Evolutionary conservation across 1,140 invertebrate genomes (phyloP).

Genomic region (Caenorhabditis brenneri): DNA sequence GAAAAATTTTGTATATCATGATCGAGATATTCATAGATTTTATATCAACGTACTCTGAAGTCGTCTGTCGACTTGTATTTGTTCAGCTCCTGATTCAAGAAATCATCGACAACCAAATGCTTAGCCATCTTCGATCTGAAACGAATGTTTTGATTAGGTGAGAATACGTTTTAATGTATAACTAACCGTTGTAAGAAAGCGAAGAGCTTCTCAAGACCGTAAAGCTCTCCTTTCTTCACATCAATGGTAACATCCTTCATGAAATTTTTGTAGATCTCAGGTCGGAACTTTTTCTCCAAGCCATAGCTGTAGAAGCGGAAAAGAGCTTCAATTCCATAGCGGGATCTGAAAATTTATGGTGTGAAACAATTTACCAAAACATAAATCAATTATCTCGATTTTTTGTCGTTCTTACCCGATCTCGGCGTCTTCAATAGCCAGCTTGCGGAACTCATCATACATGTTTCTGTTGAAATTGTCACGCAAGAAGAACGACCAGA

Average conservation of each 20-base stretch:
- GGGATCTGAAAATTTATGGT: conserved; percentile 71
- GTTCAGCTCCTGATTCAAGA: conserved; percentile 81
- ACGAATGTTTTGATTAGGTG: neutral
- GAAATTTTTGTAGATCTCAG: conserved; percentile 91
- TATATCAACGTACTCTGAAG: conserved; percentile 74
- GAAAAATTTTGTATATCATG: neutral
- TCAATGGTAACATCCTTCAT: conserved; percentile 90
- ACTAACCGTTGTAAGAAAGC: conserved; percentile 84
- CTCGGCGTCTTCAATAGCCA: conserved; percentile 89
- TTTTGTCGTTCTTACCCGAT: conserved; percentile 77
- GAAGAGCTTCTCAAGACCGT: conserved; percentile 98
- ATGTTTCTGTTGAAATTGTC: conserved; percentile 98
- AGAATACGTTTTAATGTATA: neutral
- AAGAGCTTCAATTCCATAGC: conserved; percentile 87
- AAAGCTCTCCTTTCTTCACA: conserved; percentile 89
- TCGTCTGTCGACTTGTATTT: conserved; percentile 94
- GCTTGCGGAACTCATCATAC: conserved; percentile 90
- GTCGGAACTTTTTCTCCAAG: conserved; percentile 89
- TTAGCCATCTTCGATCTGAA: conserved; percentile 81
- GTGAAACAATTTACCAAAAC: no score
- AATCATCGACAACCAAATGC: conserved; percentile 81
- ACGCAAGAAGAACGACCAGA: conserved; percentile 98
- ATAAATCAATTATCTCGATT: no score
- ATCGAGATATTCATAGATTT: neutral
- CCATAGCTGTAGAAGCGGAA: conserved; percentile 99